Base-by-base conservation (phyloP, 2,113 vertebrate species). In the Gavia stellata region DNA sequence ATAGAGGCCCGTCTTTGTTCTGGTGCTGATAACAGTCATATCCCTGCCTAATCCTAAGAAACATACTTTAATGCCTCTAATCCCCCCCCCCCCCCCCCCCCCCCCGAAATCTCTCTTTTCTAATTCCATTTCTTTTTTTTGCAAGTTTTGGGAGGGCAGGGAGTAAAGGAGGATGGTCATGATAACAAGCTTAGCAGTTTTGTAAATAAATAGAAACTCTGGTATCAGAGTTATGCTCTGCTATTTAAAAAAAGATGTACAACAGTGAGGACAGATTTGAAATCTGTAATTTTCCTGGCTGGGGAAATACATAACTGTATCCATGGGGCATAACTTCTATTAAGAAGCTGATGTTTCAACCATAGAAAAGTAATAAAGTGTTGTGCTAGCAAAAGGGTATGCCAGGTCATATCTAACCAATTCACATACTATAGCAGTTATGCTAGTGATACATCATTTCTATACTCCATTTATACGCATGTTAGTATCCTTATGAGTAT, bases 31-130 rank as follows among this genome's bases (percentile, higher is more conserved):
- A 77, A 68, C 49, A 59, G 21, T 29, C 34, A 2, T 68, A 79
- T 28, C 8, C 34, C 38, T 61, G 28, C 17, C 42, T 83, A 83
- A 82, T 42, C 58, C 45, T 47, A 62, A 62, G 16, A 86, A 75
- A 36, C 21, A 3, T 12, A 23, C 13, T 17, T 6, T 73, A 68
- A 78, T 42, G 19, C 33, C 28, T 75, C 25, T 68, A 15, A 47
- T 65, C 36, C 15, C 4, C 3, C 9, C 11, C 10, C 16, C 18
- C 10, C 9, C n/a, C 1, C 12, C 8, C 5, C 16, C 1, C 11
- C 10, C 16, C 18, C 10, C 9, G 12, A 53, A 88, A 78, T 62
- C 2, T 42, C 29, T 71, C 38, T 88, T 72, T 73, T 62, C 23
- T 66, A 62, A 56, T 82, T 53, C 17, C 1, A 2, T 72, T 85